These are phyloP conservation scores for Isoperla grammatica DNA, from an alignment of 2,888 invertebrate genomes.

Conservation along the genomic window DNA sequence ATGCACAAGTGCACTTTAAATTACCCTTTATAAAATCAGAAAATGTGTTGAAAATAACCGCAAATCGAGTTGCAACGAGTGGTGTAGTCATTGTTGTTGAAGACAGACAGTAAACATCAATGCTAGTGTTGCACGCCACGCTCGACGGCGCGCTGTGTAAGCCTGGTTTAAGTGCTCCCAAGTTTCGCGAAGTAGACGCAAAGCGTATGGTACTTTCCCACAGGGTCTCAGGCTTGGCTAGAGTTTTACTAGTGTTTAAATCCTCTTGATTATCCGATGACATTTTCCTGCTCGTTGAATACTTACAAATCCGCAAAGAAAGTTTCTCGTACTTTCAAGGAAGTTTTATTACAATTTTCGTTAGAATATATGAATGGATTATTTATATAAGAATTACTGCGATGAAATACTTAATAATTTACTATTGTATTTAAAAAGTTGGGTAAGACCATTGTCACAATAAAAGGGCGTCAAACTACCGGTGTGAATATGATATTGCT, in stretches of 20 bases:
- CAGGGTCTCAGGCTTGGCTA: neutral
- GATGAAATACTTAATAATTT: too few species aligned
- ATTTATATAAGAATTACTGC: neutral
- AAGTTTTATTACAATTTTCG: neutral
- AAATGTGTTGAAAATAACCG: too few species aligned
- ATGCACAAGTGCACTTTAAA: too few species aligned
- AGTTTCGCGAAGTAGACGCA: neutral
- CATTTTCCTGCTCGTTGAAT: slow-evolving; percentile 15
- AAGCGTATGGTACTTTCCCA: slow-evolving; percentile 5
- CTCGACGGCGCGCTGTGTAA: neutral
- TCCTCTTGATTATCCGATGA: slow-evolving; percentile 20
- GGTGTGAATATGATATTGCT: too few species aligned
- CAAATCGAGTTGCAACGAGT: too few species aligned
- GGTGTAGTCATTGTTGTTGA: too few species aligned
- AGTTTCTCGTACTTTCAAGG: neutral
- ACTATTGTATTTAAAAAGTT: too few species aligned
- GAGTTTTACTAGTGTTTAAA: slow-evolving; percentile 9
- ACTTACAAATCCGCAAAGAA: neutral
- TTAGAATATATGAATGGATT: neutral
- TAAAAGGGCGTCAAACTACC: too few species aligned
- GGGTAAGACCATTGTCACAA: too few species aligned
- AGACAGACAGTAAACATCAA: neutral
- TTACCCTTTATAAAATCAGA: too few species aligned
- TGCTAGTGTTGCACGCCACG: neutral
- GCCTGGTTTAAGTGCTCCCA: slow-evolving; percentile 14